Conservation (phyloP, 2,797 vertebrate species). For the Ctenosaura bakeri region DNA sequence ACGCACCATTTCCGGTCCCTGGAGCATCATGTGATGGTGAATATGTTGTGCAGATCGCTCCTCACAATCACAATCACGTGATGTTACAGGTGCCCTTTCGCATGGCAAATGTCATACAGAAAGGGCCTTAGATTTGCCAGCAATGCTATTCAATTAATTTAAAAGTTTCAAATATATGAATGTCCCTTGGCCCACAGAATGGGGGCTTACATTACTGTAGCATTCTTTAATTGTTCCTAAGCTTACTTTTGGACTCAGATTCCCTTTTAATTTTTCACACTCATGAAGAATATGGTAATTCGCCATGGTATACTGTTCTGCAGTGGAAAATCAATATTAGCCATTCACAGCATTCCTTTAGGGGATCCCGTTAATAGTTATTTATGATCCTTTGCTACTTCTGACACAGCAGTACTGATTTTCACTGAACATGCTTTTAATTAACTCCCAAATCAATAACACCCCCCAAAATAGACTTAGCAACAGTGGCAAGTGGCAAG, state of each 20-base stretch:
- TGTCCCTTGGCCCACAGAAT: not conserved
- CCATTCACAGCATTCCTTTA: constrained; percentile 36
- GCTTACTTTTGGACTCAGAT: constrained; percentile 39
- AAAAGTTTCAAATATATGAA: constrained; percentile 7
- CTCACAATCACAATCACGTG: too few relatives aligned
- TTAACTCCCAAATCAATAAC: constrained; percentile 51
- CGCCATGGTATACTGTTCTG: constrained; percentile 37
- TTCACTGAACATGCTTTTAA: constrained; percentile 56
- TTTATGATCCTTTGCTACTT: constrained; percentile 61
- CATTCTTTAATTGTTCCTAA: constrained; percentile 26
- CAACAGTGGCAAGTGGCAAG: constrained; percentile 38
- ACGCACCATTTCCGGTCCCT: too few relatives aligned
- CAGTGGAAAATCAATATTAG: constrained; percentile 52
- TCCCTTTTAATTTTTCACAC: constrained; percentile 37
- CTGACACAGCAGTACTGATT: constrained; percentile 51
- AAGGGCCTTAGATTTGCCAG: not conserved
- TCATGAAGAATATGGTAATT: constrained; percentile 42
- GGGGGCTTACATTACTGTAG: not conserved
- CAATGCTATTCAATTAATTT: not conserved
- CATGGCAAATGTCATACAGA: too few relatives aligned
- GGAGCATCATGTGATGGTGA: too few relatives aligned
- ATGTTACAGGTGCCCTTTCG: too few relatives aligned
- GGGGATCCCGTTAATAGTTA: constrained; percentile 47
- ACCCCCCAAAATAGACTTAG: constrained; percentile 39
- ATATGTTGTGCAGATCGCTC: too few relatives aligned